Base-by-base conservation (phyloP, 2,113 vertebrate genomes). In the Dromiciops gliroides region DNA sequence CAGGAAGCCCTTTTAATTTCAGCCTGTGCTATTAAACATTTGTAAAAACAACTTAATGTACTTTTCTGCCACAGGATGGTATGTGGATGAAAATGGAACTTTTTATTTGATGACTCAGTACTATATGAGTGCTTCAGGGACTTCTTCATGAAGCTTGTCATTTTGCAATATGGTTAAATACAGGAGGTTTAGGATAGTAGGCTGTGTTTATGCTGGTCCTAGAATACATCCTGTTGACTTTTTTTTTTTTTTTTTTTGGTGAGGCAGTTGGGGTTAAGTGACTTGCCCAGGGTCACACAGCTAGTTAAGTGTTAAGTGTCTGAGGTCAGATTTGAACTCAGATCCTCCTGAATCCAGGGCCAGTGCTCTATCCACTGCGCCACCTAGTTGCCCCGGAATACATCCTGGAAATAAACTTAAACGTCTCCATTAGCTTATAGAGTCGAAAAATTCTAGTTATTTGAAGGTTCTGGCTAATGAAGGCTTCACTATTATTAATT, bases 361-460 rank as follows among this genome's bases (percentile, higher is more conserved):
- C n/a, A n/a, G n/a, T n/a, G n/a, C n/a, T n/a, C n/a, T n/a, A n/a
- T n/a, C n/a, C n/a, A n/a, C n/a, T n/a, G n/a, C n/a, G n/a, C n/a
- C n/a, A n/a, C n/a, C n/a, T n/a, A n/a, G n/a, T n/a, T n/a, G n/a
- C n/a, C n/a, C n/a, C n/a, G 31, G 60, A 67, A 37, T 14, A 67
- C 14, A 67, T 67, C 37, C 60, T 67, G 31, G 37, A 83, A 44
- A 19, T 44, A 83, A 83, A 83, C 67, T 83, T 44, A 44, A 67
- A 67, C 22, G 67, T 83, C 5, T 83, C 16, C n/a, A 24, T 89
- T 94, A 3, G 50, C 48, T 56, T 50, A 7, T 9, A 48, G 90
- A 88, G 90, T 83, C 89, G 50, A 92, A 95, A 37, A 48, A 48
- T 92, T 95, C n/a, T 90, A 48, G 37, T 75, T 95, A 60, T 92